phyloP scores from a whole-genome alignment of 2,888 invertebrate species.

The Tetanocera ferruginea region DNA sequence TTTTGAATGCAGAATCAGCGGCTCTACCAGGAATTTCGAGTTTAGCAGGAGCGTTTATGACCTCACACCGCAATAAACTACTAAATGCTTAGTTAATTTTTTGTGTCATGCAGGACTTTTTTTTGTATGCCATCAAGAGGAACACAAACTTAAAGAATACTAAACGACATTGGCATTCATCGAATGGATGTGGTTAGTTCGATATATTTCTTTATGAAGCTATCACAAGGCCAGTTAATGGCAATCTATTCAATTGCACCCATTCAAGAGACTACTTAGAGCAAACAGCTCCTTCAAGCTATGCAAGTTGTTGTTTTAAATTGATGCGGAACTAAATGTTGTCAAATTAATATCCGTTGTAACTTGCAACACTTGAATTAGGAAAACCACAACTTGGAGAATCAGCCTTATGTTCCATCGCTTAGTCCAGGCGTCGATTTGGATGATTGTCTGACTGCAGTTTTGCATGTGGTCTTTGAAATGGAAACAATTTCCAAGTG shows the following conservation, averaged over 20 bases:
- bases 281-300: not conserved
- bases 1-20: conserved; percentile 44
- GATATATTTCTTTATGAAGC: not conserved
- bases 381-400: not conserved
- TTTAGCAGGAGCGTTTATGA: conserved; percentile 11
- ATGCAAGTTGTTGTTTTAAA: conserved; percentile 4
- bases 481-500: conserved; percentile 3
- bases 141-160: conserved; percentile 4
- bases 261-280: not conserved
- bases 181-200: no score
- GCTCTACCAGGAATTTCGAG: conserved; percentile 47
- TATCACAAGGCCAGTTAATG: conserved; percentile 2
- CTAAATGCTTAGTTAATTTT: conserved; percentile 55
- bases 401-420: not conserved
- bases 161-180: not conserved
- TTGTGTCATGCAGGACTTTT: conserved; percentile 1
- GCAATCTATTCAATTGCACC: not conserved
- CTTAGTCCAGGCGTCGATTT: not conserved
- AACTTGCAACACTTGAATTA: not conserved
- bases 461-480: not conserved
- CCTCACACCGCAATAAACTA: conserved; percentile 53
- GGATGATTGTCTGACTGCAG: not conserved
- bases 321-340: conserved; percentile 38
- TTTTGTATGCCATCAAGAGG: not conserved
- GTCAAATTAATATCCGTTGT: conserved; percentile 11